Conservation (phyloP, 2,888 invertebrate species). For the Diaphora mendica region DNA sequence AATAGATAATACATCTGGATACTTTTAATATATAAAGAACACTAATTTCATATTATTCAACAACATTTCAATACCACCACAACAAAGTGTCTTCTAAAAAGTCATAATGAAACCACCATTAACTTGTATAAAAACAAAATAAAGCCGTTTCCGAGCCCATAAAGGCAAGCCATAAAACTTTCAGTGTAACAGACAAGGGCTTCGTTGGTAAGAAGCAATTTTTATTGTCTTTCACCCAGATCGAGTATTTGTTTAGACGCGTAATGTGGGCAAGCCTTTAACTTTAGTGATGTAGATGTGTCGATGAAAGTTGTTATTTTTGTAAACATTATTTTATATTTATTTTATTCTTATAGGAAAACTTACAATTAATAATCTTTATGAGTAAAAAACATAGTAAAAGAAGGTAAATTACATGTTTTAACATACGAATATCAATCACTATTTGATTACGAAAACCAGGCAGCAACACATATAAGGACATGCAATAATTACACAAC, state of each 20-base stretch:
- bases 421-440: too few species aligned
- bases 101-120: constrained; percentile 35
- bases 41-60: too few species aligned
- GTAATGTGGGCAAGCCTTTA: constrained; percentile 47
- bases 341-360: too few species aligned
- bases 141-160: constrained; percentile 63
- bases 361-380: too few species aligned
- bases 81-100: constrained; percentile 2
- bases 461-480: too few species aligned
- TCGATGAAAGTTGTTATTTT: constrained; percentile 13
- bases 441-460: too few species aligned
- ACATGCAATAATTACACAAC: too few species aligned
- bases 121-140: constrained; percentile 58
- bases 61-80: background rate
- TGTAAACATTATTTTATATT: background rate
- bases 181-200: constrained; percentile 50
- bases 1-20: too few species aligned
- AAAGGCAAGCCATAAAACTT: constrained; percentile 64
- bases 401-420: too few species aligned
- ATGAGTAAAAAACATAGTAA: too few species aligned
- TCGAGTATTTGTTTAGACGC: constrained; percentile 60
- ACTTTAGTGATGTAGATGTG: constrained; percentile 21
- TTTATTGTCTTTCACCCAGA: constrained; percentile 62
- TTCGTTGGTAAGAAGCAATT: constrained; percentile 57
- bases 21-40: too few species aligned